Percentiles rank a stretch among this genome's conserved stretches.
These are phyloP conservation scores for Gari tellinella DNA, from an alignment of 2,888 invertebrate species.

Conservation along the genomic window DNA sequence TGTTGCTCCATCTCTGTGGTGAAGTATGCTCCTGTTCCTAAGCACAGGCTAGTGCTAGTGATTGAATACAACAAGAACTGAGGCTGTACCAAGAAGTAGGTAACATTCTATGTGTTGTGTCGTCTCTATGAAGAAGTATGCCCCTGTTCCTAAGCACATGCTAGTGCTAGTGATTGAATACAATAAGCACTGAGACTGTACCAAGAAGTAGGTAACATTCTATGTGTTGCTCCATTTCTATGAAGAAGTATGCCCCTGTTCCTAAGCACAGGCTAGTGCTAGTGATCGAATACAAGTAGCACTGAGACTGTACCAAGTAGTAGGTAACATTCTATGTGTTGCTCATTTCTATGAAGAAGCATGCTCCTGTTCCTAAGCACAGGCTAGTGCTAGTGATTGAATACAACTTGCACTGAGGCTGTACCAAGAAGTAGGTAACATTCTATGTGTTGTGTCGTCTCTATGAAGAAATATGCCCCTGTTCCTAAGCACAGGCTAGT, in stretches of 20 bases:
- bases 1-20: too few relatives aligned
- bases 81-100: conserved; percentile 6
- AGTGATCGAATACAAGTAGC: conserved; percentile 5
- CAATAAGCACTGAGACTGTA: conserved; percentile 9
- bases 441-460: background rate
- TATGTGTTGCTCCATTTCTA: too few relatives aligned
- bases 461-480: background rate
- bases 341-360: background rate
- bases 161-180: conserved; percentile 1
- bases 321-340: background rate
- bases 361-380: conserved; percentile 14
- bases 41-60: conserved; percentile 20
- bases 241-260: conserved; percentile 1
- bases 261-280: conserved; percentile 16
- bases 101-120: too few relatives aligned
- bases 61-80: conserved; percentile 1
- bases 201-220: too few relatives aligned
- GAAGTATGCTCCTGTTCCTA: background rate
- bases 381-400: conserved; percentile 19
- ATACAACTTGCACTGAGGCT: conserved; percentile 12
- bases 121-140: background rate
- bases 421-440: conserved; percentile 16
- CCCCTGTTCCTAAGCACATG: conserved; percentile 13
- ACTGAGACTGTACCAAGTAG: conserved; percentile 8
- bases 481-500: conserved; percentile 25